phyloP scores from a whole-genome alignment of 92 coral and sea anemone species.

The Hydrozoanthus gracilis region DNA sequence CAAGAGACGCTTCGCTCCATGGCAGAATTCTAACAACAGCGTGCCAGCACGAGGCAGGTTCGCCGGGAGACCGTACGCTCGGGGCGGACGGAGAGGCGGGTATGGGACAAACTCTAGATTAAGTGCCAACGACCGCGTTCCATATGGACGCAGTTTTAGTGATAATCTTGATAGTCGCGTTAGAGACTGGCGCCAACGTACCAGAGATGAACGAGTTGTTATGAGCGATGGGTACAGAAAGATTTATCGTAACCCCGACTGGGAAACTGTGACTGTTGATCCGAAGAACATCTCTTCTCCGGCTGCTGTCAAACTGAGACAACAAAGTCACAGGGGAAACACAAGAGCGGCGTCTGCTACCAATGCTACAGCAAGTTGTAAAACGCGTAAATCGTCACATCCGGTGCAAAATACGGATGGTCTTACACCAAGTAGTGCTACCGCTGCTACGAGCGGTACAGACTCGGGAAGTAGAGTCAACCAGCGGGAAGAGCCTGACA shows the following conservation, averaged over 20 bases:
- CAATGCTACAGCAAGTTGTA: not conserved
- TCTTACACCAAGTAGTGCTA: conserved; percentile 8
- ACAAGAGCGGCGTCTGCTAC: not conserved
- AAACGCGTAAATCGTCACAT: not conserved
- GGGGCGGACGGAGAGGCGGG: conserved; percentile 25
- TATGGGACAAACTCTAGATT: not conserved
- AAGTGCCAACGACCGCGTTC: not conserved
- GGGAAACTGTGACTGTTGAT: conserved; percentile 45
- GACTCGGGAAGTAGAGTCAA: conserved; percentile 4
- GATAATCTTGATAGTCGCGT: conserved; percentile 18
- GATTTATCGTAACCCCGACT: conserved; percentile 9
- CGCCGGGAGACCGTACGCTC: conserved; percentile 5
- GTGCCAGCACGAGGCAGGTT: not conserved
- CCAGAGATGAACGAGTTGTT: conserved; percentile 29
- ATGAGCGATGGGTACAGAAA: conserved; percentile 39
- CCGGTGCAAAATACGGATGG: conserved; percentile 11
- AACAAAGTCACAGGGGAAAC: conserved; percentile 18
- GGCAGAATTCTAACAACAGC: not conserved
- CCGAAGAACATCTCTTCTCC: conserved; percentile 31
- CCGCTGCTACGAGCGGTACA: not conserved
- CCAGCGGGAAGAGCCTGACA: not conserved
- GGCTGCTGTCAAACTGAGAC: conserved; percentile 27
- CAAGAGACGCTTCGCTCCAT: not conserved
- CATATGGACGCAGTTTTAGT: conserved; percentile 38
- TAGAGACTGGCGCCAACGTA: conserved; percentile 9